A percentile compares a stretch with the other conserved stretches of the same genome.
Evolutionary conservation across 2,113 vertebrate genomes (phyloP).

Genomic region (Maccullochella peelii): DNA sequence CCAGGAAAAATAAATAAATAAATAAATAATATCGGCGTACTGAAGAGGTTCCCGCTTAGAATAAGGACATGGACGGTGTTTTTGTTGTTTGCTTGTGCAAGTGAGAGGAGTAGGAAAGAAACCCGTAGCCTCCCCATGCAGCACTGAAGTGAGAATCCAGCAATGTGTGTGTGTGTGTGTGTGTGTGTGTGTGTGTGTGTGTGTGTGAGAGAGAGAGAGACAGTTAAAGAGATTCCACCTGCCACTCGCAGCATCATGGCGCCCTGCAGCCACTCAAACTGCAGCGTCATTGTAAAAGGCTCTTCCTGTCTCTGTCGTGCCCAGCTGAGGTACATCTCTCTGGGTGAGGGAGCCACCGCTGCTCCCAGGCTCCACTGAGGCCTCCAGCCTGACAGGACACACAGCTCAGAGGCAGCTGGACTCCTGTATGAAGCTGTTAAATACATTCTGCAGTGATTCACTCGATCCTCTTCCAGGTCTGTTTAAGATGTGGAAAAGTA

Average conservation of each 20-base stretch:
- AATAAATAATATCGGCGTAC: background rate
- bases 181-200: background rate
- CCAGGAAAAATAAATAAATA: too few relatives aligned
- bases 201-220: background rate
- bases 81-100: conserved; percentile 12
- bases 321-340: conserved; percentile 22
- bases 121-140: background rate
- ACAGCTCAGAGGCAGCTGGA: conserved; percentile 29
- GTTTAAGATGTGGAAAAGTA: conserved; percentile 32
- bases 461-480: conserved; percentile 35
- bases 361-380: conserved; percentile 35
- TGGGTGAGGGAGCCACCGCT: background rate
- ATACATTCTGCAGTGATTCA: conserved; percentile 22
- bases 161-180: conserved; percentile 9
- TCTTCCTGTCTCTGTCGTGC: background rate
- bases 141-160: background rate
- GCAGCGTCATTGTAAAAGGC: conserved; percentile 42
- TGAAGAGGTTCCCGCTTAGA: background rate
- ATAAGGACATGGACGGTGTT: background rate
- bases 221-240: conserved; percentile 49
- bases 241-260: conserved; percentile 48
- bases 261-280: conserved; percentile 47
- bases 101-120: conserved; percentile 10
- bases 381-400: conserved; percentile 4
- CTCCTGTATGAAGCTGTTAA: conserved; percentile 23